Evolutionary conservation across 2,797 vertebrate species (phyloP), one percentile per base, ranked within the genome.

Genomic region (Etheostoma nigrum): DNA sequence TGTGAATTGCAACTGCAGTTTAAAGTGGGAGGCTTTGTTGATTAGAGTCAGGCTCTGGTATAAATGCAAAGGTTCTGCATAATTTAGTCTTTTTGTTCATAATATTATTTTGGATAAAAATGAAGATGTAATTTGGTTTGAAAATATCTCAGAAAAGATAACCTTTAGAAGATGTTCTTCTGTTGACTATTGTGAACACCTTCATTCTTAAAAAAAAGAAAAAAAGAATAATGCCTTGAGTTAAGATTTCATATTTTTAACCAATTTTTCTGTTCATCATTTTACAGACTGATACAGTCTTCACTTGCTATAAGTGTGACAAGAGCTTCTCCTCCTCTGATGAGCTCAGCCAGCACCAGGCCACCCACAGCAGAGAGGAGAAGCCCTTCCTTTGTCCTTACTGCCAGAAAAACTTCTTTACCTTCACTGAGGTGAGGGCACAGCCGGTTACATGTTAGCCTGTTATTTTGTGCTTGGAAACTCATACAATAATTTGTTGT

Each of bases 261-360:
- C 10, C 2, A 5, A 0, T 13, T 66, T 51, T 51, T 73, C 5
- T 33, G 27, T 11, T 25, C 18, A 16, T 74, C 0, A 11, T 75
- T 77, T 74, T 77, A 27, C 86, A 95, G 93, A 88, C 84, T 14
- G 89, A 96, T 79, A 95, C 92, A 6, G 86, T 96, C 40, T 97
- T 96, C 86, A 93, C 94, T 66, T 97, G 96, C 82, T 97, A 96
- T 62, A 95, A 94, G 77, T 96, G 96, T 66, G 93, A 94, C 54
- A 91, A 92, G 69, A 90, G 86, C 69, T 97, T 96, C 81, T 84
- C 89, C 2, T 94, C 91, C n/a, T 96, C 96, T 12, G 93, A 94
- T 33, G 92, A 93, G 78, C 94, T 96, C 42, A 95, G 91, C 18
- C 74, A 93, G 76, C 96, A 96, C 79, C 95, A 95, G 88, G 87